Percentiles rank a stretch among this genome's conserved stretches.
Evolutionary conservation across 2,113 vertebrate species (phyloP).

Genomic region (Macquaria ambigua): DNA sequence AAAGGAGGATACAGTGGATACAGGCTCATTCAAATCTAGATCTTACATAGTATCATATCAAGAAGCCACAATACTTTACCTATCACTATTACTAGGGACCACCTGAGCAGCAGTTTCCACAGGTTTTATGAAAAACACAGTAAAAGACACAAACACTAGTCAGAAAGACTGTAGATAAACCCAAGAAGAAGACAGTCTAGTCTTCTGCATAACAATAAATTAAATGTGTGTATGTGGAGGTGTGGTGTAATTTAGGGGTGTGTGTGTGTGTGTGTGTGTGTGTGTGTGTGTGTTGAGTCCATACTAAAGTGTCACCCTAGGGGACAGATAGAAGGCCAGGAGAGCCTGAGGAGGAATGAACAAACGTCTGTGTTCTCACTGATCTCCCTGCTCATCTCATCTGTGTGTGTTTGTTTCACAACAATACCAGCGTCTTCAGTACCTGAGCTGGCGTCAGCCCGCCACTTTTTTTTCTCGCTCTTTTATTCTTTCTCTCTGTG

Average conservation of each 20-base stretch:
- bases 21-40: constrained; percentile 1
- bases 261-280: background rate
- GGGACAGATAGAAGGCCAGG: constrained; percentile 41
- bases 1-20: background rate
- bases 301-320: background rate
- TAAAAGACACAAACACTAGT: background rate
- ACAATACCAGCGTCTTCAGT: constrained; percentile 28
- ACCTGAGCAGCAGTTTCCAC: background rate
- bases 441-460: constrained; percentile 59
- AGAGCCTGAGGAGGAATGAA: constrained; percentile 53
- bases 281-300: background rate
- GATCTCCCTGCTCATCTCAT: constrained; percentile 33
- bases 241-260: background rate
- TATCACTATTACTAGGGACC: no score
- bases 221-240: background rate
- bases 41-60: background rate
- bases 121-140: background rate
- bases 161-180: background rate
- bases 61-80: background rate
- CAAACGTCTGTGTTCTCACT: constrained; percentile 36
- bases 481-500: constrained; percentile 32
- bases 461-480: constrained; percentile 12
- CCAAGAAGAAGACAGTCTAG: background rate
- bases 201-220: background rate
- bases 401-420: constrained; percentile 25